Evolutionary conservation across 2,113 vertebrate genomes (phyloP), one percentile per base, ranked within the genome.

Genomic region (Centropus unirufus): DNA sequence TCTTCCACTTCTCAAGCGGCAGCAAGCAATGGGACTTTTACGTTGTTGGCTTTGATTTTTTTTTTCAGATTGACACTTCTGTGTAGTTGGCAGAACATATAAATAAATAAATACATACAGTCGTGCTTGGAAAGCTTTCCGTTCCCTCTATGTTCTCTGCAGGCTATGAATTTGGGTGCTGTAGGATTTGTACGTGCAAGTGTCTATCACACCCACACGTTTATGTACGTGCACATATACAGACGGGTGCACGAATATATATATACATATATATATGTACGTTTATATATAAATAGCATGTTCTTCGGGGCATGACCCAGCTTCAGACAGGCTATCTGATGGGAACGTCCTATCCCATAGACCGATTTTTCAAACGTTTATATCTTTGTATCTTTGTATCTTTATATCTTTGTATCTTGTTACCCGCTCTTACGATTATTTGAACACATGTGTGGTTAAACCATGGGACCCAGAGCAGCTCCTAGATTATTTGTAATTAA

Each of bases 401-500:
- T n/a, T n/a, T n/a, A n/a, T n/a, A n/a, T n/a, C n/a, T n/a, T n/a
- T 83, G 12, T 77, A 70, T 30, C 72, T 85, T 87, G 86, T 83
- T 76, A 92, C 30, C 27, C 67, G 49, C 90, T 85, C 69, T 47
- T 91, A 87, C 93, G 80, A 30, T 78, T 91, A 92, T 92, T 85
- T 96, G 96, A 98, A 94, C 97, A 96, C 96, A 96, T 94, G 97
- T 97, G 97, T 96, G 95, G 97, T 98, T 97, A 98, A 97, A 97
- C 93, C 96, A 93, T 87, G 91, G 94, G 93, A 96, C 97, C 84
- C 76, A 30, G 94, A 97, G 89, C 97, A 95, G 96, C 96, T 97
- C 94, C 96, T 93, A 97, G 97, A 98, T 98, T 98, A 98, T 98
- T 98, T 97, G 97, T 97, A 98, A 98, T 98, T 98, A 99, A 98